Base-by-base conservation (phyloP, 53 echinoderm and acorn worm species). In the Holothuria scabra region DNA sequence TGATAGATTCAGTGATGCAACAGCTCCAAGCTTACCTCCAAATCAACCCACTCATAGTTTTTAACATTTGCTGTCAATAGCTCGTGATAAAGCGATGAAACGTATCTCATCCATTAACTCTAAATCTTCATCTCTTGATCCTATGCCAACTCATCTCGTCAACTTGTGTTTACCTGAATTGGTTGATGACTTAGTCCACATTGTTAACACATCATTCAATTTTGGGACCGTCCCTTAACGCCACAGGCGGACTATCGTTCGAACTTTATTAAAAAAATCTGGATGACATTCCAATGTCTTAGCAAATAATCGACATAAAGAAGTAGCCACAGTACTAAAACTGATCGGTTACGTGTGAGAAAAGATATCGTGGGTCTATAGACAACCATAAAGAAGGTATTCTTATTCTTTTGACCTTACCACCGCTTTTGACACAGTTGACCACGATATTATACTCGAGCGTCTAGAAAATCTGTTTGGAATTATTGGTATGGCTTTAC, bases 41-140 rank as follows among this genome's bases (percentile, higher is more conserved):
- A 14, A 10, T 48, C 74, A 1, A 5, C 46, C 74, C 20, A 74
- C 0, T 48, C 74, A 74, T n/a, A n/a, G n/a, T n/a, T n/a, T n/a
- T n/a, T n/a, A n/a, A n/a, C n/a, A 67, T 31, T 6, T 67, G 26
- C 30, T 0, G 34, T 33, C 68, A 33, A 34, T 1, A 12, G 16
- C 19, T 65, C 66, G 66, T 21, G 66, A 65, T 23, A 30, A 67
- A 26, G 67, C 28, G 67, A 67, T 32, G 28, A 32, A 26, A 67
- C 32, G 25, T 32, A 67, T 67, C 28, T 30, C 33, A 29, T 5
- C 28, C 19, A 67, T 31, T 4, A 71, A 71, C 33, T 71, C 72
- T 3, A 32, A 71, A 71, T 71, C 72, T 37, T 71, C 72, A 38
- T 18, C 72, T 4, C 25, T 72, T 18, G 72, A 72, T 72, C 72